A percentile compares a stretch with the other conserved stretches of the same genome.
Evolutionary conservation across 2,797 vertebrate species (phyloP).

Genomic region (Intellagama lesueurii): DNA sequence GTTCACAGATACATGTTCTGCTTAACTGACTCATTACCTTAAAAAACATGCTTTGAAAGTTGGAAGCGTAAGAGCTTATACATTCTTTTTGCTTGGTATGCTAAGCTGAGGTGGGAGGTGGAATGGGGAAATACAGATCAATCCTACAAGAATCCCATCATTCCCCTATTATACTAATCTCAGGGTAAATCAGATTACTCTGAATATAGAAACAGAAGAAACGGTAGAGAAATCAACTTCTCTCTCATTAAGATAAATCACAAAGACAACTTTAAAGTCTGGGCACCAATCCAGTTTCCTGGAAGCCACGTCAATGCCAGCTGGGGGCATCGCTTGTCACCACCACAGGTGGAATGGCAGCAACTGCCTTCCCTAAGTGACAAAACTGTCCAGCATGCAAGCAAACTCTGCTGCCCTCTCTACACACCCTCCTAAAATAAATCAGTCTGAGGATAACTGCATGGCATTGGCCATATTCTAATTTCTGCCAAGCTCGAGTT

Average conservation of each 20-base stretch:
- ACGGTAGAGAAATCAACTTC: not conserved
- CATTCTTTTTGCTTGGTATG: conserved; percentile 19
- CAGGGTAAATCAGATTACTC: not conserved
- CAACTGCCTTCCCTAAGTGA: not conserved
- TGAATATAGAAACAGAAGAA: conserved; percentile 17
- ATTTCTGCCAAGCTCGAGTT: not conserved
- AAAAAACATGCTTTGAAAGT: conserved; percentile 12
- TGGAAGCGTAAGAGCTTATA: conserved; percentile 48
- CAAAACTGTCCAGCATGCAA: not conserved
- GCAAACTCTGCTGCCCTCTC: too few species aligned
- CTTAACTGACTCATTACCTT: conserved; percentile 1
- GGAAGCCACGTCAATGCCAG: not conserved
- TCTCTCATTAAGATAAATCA: not conserved
- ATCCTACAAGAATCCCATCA: not conserved
- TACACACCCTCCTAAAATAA: not conserved
- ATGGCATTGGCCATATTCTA: not conserved
- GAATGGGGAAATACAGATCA: not conserved
- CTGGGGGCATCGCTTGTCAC: not conserved
- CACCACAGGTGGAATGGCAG: not conserved
- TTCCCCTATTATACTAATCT: not conserved
- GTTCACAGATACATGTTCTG: conserved; percentile 50
- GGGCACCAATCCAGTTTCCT: not conserved
- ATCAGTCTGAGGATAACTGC: not conserved
- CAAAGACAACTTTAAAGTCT: not conserved
- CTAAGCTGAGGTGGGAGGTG: not conserved